Evolutionary conservation across 1,140 invertebrate species (phyloP).

Genomic region (Drosophila nigrodunni): DNA sequence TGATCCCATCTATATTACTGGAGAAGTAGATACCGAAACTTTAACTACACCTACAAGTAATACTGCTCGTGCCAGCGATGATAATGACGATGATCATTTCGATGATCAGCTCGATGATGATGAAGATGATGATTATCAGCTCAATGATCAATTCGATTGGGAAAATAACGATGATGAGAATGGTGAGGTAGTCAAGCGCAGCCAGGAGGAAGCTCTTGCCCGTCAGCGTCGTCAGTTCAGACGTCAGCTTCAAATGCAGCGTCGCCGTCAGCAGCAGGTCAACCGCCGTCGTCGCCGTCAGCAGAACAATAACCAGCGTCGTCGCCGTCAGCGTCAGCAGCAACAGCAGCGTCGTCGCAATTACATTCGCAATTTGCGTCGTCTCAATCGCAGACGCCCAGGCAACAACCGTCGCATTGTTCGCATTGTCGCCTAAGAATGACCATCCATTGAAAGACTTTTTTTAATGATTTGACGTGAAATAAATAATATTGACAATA

Average conservation of each 20-base stretch:
- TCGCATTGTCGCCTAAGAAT: constrained; percentile 39
- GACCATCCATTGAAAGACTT: neutral
- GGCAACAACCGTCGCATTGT: constrained; percentile 43
- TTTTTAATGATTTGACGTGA: neutral
- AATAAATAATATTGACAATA: constrained; percentile 9
- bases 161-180: constrained; percentile 19
- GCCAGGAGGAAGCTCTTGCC: constrained; percentile 31
- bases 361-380: constrained; percentile 49
- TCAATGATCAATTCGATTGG: constrained; percentile 35
- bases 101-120: constrained; percentile 10
- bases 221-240: constrained; percentile 54
- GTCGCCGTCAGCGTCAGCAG: constrained; percentile 59
- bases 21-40: constrained; percentile 16
- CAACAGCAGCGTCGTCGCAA: constrained; percentile 58
- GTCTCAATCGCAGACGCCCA: constrained; percentile 59
- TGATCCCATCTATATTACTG: neutral
- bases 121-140: constrained; percentile 16
- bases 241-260: constrained; percentile 49
- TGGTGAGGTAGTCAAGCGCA: constrained; percentile 20
- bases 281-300: constrained; percentile 59
- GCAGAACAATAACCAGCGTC: constrained; percentile 58
- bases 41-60: constrained; percentile 8
- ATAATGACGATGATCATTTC: neutral
- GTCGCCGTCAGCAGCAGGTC: constrained; percentile 53
- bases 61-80: neutral